A percentile compares a stretch with the other conserved stretches of the same genome.
Evolutionary conservation across 2,888 invertebrate species (phyloP).

Genomic region (Dynastes grantii): DNA sequence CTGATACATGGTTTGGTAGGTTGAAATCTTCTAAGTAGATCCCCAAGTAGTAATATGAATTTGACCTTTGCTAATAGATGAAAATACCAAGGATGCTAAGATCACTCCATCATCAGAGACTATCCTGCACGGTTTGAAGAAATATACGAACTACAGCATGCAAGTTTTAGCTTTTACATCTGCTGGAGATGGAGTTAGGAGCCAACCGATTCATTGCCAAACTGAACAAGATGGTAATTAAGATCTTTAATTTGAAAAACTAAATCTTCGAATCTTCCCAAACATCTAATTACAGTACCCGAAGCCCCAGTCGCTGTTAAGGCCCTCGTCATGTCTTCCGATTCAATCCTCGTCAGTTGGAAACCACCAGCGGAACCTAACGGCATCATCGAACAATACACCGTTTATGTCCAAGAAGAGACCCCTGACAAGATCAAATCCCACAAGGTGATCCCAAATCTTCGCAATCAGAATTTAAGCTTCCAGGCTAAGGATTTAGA

Average conservation of each 20-base stretch:
- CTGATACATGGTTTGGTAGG: conserved; percentile 92
- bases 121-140: conserved; percentile 93
- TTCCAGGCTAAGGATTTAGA: conserved; percentile 90
- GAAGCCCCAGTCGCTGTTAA: conserved; percentile 95
- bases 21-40: neutral
- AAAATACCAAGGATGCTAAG: conserved; percentile 92
- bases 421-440: conserved; percentile 73
- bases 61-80: conserved; percentile 73
- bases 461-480: conserved; percentile 78
- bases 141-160: conserved; percentile 97
- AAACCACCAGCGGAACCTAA: conserved; percentile 93
- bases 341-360: conserved; percentile 95
- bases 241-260: neutral
- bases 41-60: neutral
- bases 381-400: conserved; percentile 94
- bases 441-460: conserved; percentile 86
- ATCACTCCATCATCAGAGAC: conserved; percentile 94
- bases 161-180: conserved; percentile 96
- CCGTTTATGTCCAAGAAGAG: conserved; percentile 86
- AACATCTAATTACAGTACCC: conserved; percentile 78
- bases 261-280: neutral
- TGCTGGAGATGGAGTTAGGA: conserved; percentile 94
- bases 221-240: conserved; percentile 93
- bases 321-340: conserved; percentile 92
- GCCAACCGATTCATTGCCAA: conserved; percentile 90